phyloP scores from a whole-genome alignment of 2,797 vertebrate genomes.

The Girardinus metallicus region DNA sequence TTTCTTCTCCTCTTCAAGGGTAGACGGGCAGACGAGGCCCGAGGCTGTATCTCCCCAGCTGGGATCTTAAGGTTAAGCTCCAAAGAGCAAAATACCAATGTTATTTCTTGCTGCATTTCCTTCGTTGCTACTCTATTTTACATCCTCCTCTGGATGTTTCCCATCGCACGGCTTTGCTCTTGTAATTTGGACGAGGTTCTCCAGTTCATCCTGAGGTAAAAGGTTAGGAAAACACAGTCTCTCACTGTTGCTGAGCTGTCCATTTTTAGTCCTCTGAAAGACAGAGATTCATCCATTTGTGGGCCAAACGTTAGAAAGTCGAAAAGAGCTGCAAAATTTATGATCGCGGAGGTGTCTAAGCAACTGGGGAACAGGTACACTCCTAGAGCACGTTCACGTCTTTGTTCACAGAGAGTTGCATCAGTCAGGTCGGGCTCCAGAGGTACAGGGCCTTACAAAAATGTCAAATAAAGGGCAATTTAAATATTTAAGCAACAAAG shows the following conservation, averaged over 20 bases:
- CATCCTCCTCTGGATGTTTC: slow-evolving; percentile 32
- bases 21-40: slow-evolving; percentile 68
- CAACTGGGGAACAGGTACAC: slow-evolving; percentile 20
- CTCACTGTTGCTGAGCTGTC: slow-evolving; percentile 16
- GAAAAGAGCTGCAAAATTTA: slow-evolving; percentile 11
- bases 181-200: slow-evolving; percentile 45
- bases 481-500: slow-evolving; percentile 84
- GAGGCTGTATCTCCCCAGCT: slow-evolving; percentile 65
- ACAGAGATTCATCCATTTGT: slow-evolving; percentile 2
- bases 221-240: slow-evolving; percentile 54
- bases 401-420: slow-evolving; percentile 45
- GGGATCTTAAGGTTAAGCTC: slow-evolving; percentile 70
- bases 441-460: slow-evolving; percentile 62
- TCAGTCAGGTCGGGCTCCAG: slow-evolving; percentile 42
- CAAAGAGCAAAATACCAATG: slow-evolving; percentile 60
- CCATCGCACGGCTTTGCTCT: slow-evolving; percentile 53
- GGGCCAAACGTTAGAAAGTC: slow-evolving; percentile 6
- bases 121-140: slow-evolving; percentile 38
- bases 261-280: slow-evolving; percentile 17
- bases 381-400: slow-evolving; percentile 22
- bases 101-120: slow-evolving; percentile 52
- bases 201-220: slow-evolving; percentile 61
- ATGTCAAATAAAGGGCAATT: slow-evolving; percentile 81
- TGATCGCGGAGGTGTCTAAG: slow-evolving; percentile 4
- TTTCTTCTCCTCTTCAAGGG: slow-evolving; percentile 66